A percentile compares a stretch with the other conserved stretches of the same genome.
These are phyloP conservation scores for Rhamnusium bicolor DNA, from an alignment of 2,888 invertebrate genomes.

Conservation along the genomic window DNA sequence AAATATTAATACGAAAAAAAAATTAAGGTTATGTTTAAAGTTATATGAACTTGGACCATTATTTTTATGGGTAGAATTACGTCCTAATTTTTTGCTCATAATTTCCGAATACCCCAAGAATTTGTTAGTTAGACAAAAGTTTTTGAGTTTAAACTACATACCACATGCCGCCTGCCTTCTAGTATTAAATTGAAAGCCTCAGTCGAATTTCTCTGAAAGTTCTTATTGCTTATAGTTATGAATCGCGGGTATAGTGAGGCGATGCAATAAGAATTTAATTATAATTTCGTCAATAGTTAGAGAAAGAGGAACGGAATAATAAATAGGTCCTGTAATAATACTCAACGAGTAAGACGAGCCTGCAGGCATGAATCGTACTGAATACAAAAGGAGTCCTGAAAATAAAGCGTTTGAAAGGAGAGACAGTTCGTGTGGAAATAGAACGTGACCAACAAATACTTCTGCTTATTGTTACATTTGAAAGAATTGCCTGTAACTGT, in stretches of 20 bases:
- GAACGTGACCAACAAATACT: conserved; percentile 59
- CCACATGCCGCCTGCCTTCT: neutral
- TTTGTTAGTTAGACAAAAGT: neutral
- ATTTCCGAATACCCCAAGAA: too few species aligned
- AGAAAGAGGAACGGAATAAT: conserved; percentile 48
- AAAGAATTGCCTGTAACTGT: conserved; percentile 47
- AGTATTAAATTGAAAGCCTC: neutral
- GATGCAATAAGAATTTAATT: conserved; percentile 38
- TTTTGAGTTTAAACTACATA: neutral
- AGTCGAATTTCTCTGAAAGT: conserved; percentile 3
- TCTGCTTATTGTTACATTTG: conserved; percentile 53
- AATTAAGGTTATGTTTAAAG: too few species aligned
- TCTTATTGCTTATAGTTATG: conserved; percentile 29
- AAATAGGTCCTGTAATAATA: conserved; percentile 54
- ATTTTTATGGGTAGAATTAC: too few species aligned
- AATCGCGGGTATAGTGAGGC: conserved; percentile 21
- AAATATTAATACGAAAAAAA: too few species aligned
- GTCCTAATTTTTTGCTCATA: too few species aligned
- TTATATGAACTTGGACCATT: too few species aligned
- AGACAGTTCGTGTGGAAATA: conserved; percentile 59
- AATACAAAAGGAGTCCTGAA: conserved; percentile 54
- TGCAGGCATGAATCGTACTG: conserved; percentile 50
- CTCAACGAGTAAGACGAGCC: conserved; percentile 46
- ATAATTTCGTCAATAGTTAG: conserved; percentile 37
- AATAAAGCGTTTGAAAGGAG: conserved; percentile 56